A percentile compares a stretch with the other conserved stretches of the same genome.
These are phyloP conservation scores for Malurus alboscapulatus DNA, from an alignment of 2,113 vertebrate genomes.

Conservation along the genomic window DNA sequence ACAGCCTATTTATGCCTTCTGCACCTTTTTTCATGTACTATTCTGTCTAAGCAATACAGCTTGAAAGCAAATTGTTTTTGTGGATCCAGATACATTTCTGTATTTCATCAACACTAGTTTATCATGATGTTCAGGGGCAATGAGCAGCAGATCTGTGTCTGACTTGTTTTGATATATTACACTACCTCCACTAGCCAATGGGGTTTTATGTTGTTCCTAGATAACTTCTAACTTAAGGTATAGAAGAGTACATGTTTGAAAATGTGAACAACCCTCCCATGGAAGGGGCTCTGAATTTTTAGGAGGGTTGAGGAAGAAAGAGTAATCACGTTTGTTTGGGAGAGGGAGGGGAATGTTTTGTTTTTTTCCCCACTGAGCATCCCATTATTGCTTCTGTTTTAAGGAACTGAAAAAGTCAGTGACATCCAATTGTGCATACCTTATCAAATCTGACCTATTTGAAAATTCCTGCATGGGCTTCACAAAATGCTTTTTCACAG, in stretches of 20 bases:
- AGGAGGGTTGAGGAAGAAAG: background rate
- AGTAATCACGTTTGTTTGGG: background rate
- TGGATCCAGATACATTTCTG: background rate
- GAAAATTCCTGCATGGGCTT: background rate
- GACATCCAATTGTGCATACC: background rate
- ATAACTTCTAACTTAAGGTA: background rate
- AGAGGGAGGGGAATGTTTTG: background rate
- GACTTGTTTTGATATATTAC: background rate
- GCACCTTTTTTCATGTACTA: background rate
- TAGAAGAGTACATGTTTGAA: background rate
- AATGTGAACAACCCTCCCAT: background rate
- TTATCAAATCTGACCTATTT: background rate
- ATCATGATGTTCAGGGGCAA: background rate
- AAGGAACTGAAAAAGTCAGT: background rate
- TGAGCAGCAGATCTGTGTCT: background rate
- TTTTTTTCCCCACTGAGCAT: background rate
- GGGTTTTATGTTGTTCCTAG: background rate
- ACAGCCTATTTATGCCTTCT: slow-evolving; percentile 30
- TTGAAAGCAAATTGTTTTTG: background rate
- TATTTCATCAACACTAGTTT: background rate
- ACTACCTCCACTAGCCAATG: background rate
- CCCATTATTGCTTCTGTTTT: background rate
- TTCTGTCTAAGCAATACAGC: background rate
- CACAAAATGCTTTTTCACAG: background rate
- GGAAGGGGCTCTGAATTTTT: background rate